Evolutionary conservation across 2,113 vertebrate species (phyloP).

Genomic region (Athene noctua): DNA sequence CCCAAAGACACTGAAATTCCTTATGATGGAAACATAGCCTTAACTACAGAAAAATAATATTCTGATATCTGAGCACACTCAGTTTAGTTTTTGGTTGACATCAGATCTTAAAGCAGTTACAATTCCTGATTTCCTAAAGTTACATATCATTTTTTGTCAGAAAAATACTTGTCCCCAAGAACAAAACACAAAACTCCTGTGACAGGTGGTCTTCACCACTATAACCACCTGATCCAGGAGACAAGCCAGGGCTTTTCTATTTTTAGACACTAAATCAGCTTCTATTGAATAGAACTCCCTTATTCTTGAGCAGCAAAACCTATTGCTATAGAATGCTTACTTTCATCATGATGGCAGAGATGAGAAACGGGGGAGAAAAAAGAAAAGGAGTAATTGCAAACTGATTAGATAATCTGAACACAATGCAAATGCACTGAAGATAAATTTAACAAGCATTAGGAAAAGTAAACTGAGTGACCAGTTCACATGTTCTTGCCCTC

Average conservation of each 20-base stretch:
- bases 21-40: neutral
- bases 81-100: neutral
- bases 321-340: neutral
- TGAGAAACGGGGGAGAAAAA: neutral
- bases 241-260: slow-evolving; percentile 3
- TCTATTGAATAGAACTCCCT: slow-evolving; percentile 21
- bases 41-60: neutral
- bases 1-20: neutral
- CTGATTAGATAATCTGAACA: neutral
- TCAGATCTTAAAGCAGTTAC: neutral
- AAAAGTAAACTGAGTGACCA: neutral
- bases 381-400: neutral
- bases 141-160: neutral
- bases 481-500: neutral
- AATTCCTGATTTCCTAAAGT: neutral
- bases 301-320: slow-evolving; percentile 16
- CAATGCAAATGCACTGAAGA: neutral
- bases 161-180: neutral
- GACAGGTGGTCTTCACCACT: slow-evolving; percentile 49
- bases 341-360: neutral
- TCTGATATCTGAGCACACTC: neutral
- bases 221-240: slow-evolving; percentile 24
- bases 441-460: neutral
- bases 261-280: slow-evolving; percentile 10
- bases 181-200: neutral